phyloP scores from a whole-genome alignment of 2,113 vertebrate genomes.

The Gopherus evgoodei region DNA sequence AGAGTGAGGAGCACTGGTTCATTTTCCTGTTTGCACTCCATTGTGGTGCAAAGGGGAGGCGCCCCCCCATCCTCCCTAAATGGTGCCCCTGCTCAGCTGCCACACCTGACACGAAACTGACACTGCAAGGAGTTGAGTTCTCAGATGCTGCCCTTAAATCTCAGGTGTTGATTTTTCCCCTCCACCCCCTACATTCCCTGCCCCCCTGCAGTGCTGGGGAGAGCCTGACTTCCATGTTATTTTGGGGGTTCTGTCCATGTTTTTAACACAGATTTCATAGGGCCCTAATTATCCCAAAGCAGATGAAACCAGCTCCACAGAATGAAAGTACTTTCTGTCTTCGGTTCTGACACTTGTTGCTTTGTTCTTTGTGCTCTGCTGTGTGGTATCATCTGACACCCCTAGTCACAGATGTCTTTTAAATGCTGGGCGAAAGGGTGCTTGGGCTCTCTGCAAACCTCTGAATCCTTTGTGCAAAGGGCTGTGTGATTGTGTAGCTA shows the following conservation, averaged over 20 bases:
- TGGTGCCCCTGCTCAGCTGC: neutral
- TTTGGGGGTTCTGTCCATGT: neutral
- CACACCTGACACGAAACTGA: neutral
- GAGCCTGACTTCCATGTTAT: neutral
- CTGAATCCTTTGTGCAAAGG: neutral
- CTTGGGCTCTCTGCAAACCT: neutral
- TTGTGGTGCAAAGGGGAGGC: neutral
- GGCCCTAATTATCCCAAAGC: neutral
- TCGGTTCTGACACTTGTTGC: neutral
- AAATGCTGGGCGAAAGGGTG: neutral
- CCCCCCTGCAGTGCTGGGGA: neutral
- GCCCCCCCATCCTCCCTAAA: neutral
- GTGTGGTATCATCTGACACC: neutral
- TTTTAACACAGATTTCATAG: neutral
- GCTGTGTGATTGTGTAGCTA: neutral
- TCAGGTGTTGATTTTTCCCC: neutral
- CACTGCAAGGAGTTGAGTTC: neutral
- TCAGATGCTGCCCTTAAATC: neutral
- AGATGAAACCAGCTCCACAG: neutral
- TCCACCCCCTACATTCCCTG: neutral
- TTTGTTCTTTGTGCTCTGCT: neutral
- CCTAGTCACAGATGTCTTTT: neutral
- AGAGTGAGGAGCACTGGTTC: neutral
- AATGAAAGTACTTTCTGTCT: neutral
- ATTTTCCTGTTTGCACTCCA: neutral